Percentiles rank a stretch among this genome's conserved stretches.
Conservation (phyloP, 2,888 invertebrate genomes). For the Julus scandinavius region DNA sequence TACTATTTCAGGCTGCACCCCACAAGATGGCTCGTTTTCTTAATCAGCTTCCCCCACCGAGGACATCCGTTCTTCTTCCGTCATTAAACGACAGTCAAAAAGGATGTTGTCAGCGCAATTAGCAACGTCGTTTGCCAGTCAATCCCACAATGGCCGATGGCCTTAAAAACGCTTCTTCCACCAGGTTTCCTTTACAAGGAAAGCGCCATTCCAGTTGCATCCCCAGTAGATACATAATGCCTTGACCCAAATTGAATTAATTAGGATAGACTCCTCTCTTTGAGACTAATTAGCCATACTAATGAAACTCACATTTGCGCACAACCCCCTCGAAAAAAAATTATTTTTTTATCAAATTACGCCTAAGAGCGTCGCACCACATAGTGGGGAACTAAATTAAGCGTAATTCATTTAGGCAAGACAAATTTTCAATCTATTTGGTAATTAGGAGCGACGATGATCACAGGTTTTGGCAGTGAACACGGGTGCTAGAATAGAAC, state of each 20-base stretch:
- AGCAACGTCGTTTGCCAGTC: slow-evolving; percentile 14
- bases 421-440: not conserved
- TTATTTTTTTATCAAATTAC: not conserved
- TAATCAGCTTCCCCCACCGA: not conserved
- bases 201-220: not conserved
- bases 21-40: not conserved
- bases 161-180: slow-evolving; percentile 3
- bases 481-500: not conserved
- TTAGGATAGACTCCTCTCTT: not conserved
- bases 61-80: slow-evolving; percentile 37
- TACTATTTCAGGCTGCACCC: too few relatives aligned
- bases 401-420: not conserved
- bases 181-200: not conserved
- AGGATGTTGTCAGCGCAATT: slow-evolving; percentile 20
- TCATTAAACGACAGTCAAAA: slow-evolving; percentile 24
- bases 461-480: not conserved
- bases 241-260: slow-evolving; percentile 39
- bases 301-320: slow-evolving; percentile 21
- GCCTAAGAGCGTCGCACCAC: not conserved
- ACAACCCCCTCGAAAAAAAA: not conserved
- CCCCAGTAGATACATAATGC: not conserved
- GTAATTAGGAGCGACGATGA: not conserved
- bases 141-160: not conserved
- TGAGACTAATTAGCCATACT: slow-evolving; percentile 8
- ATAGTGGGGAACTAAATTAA: not conserved